A percentile compares a stretch with the other conserved stretches of the same genome.
Evolutionary conservation across 2,113 vertebrate species (phyloP).

Genomic region (Gavia stellata): DNA sequence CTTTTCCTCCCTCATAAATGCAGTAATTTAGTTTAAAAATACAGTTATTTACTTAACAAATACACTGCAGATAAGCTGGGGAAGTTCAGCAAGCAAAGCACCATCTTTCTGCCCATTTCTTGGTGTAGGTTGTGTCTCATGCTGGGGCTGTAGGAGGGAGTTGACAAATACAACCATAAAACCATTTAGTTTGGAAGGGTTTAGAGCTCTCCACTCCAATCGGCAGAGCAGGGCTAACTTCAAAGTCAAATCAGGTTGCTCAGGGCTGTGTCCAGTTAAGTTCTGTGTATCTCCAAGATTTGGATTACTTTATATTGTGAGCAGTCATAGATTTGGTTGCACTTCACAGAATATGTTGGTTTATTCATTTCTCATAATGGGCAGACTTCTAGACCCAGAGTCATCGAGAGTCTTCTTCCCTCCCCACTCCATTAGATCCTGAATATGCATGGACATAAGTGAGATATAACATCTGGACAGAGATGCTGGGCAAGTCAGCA

Average conservation of each 20-base stretch:
- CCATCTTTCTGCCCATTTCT: neutral
- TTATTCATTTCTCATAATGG: fast-evolving
- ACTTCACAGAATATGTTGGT: neutral
- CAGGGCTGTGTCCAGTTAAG: neutral
- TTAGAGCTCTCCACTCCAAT: neutral
- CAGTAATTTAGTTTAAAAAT: neutral
- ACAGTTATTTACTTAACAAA: neutral
- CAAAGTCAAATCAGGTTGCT: neutral
- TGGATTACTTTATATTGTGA: neutral
- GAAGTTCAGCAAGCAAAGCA: neutral
- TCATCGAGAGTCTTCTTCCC: neutral
- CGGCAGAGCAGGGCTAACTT: neutral
- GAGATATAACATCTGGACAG: neutral
- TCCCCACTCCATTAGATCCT: neutral
- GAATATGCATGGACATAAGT: neutral
- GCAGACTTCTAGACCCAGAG: neutral
- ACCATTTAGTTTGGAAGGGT: neutral
- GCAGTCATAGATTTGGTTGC: neutral
- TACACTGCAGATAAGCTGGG: neutral
- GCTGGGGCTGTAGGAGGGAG: neutral
- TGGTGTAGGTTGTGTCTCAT: neutral
- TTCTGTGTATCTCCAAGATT: neutral
- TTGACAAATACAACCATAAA: neutral
- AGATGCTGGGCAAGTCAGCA: neutral
- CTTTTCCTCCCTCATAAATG: neutral